A percentile compares a stretch with the other conserved stretches of the same genome.
phyloP scores from a whole-genome alignment of 2,113 vertebrate species.

The Eurystomus gularis region DNA sequence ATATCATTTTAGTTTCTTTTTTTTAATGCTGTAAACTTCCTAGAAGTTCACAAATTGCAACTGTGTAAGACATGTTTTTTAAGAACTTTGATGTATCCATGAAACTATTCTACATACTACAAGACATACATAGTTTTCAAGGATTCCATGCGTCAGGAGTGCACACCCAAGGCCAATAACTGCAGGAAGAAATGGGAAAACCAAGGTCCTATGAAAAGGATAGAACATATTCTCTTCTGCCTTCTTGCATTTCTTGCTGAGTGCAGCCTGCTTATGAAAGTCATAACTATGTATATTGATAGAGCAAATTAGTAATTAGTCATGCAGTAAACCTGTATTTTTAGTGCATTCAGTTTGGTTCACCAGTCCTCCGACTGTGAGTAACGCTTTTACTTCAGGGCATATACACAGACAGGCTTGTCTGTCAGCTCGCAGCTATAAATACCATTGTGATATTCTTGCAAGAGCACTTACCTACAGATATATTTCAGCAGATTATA shows the following conservation, averaged over 20 bases:
- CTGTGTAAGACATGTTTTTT: background rate
- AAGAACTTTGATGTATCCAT: background rate
- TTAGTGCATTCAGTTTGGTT: background rate
- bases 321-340: background rate
- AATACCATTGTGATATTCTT: background rate
- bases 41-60: background rate
- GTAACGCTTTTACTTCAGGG: background rate
- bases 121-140: background rate
- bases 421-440: background rate
- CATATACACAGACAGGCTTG: background rate
- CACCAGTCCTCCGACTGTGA: background rate
- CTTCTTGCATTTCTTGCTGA: background rate
- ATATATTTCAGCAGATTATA: conserved; percentile 97
- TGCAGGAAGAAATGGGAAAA: background rate
- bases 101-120: background rate
- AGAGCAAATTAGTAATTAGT: background rate
- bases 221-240: background rate
- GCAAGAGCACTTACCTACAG: conserved; percentile 85
- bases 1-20: background rate
- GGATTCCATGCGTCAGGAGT: background rate
- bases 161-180: background rate
- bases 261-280: background rate
- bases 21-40: background rate
- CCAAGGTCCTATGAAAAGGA: background rate
- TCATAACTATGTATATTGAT: background rate